phyloP scores from a whole-genome alignment of 2,888 invertebrate species.

The Microctonus hyperodae region DNA sequence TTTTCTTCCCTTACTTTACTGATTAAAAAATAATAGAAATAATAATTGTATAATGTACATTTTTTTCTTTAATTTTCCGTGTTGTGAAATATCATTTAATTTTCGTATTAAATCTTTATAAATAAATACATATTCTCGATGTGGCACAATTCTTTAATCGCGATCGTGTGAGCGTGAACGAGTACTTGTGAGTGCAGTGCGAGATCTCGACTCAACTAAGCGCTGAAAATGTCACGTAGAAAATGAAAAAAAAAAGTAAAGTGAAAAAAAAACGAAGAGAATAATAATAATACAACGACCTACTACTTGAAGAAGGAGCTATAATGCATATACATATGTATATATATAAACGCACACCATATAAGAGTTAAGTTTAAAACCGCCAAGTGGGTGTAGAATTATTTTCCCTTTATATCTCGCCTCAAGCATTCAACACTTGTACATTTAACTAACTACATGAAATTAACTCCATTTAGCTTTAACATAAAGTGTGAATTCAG shows the following conservation, averaged over 20 bases:
- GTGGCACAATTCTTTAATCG: conserved; percentile 4
- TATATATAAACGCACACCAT: too few species aligned
- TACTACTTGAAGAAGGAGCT: not conserved
- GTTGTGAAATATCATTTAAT: not conserved
- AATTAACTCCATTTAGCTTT: not conserved
- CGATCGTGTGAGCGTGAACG: conserved; percentile 9
- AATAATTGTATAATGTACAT: too few species aligned
- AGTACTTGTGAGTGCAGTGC: conserved; percentile 11
- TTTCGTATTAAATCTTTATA: not conserved
- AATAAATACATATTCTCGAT: too few species aligned
- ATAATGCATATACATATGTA: not conserved
- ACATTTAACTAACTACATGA: not conserved
- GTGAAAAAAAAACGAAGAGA: not conserved
- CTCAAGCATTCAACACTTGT: not conserved
- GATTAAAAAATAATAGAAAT: too few species aligned
- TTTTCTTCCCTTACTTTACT: too few species aligned
- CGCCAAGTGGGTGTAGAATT: not conserved
- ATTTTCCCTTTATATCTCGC: not conserved
- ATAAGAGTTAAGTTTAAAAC: not conserved
- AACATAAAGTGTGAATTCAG: not conserved
- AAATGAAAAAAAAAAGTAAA: not conserved
- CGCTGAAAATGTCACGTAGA: conserved; percentile 8
- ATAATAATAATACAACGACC: not conserved
- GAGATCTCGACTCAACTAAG: conserved; percentile 15
- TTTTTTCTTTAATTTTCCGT: too few species aligned